Base-by-base conservation (phyloP, 2,797 vertebrate genomes). In the Nannoperca australis region DNA sequence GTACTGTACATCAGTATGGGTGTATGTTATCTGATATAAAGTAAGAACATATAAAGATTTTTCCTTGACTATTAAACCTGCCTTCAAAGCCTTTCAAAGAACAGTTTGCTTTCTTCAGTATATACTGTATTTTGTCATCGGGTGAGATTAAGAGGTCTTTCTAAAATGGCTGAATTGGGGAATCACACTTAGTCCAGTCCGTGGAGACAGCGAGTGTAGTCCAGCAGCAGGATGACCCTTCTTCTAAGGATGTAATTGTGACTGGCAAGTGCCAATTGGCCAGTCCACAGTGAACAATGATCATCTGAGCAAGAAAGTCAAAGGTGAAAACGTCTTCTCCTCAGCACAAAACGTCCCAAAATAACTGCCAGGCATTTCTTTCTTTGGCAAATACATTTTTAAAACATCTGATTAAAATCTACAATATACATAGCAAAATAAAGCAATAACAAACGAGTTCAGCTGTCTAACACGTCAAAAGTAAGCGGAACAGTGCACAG, bases 221-320 rank as follows among this genome's bases (percentile, higher is more conserved):
- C 74, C 60, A 63, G 62, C 45, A 18, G 42, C 0, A 32, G 34
- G 66, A 13, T 54, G 44, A 84, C 54, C 62, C 17, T 17, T 49
- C 50, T 54, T 54, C 22, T 27, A 75, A 69, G 32, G 71, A 61
- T 71, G 54, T 76, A 63, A 72, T 50, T 79, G 50, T 54, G 20
- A 50, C 15, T 42, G 10, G 2, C 40, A 11, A 45, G n/a, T 9
- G 40, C 53, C 45, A 67, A 15, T 6, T 47, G 66, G 58, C 70
- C n/a, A 9, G 45, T 44, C 20, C 38, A 36, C 36, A 15, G 40
- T 13, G 5, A 38, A 53, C 60, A 66, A 10, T n/a, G 34, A 53
- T 30, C 47, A 63, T 58, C 47, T 10, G 22, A 70, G 24, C 9
- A 55, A 22, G 3, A 22, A 5, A 55, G 45, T 18, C 30, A 61